phyloP scores from a whole-genome alignment of 1,140 invertebrate species.

The Drosophila arizonae region DNA sequence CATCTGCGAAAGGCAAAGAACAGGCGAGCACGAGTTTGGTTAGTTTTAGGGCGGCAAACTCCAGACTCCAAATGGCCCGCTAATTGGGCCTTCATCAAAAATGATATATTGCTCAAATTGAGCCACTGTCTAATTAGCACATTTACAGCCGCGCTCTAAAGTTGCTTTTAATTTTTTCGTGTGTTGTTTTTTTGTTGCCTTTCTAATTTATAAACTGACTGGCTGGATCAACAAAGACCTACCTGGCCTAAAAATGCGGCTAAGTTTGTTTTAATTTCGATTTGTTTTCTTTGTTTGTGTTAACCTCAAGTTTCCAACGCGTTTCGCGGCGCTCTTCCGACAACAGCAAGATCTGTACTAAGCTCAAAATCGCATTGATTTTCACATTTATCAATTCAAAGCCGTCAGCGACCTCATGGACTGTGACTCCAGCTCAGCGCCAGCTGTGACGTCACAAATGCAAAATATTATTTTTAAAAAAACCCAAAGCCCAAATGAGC shows the following conservation, averaged over 20 bases:
- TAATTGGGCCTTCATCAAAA: slow-evolving; percentile 43
- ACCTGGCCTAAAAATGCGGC: slow-evolving; percentile 49
- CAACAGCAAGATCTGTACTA: slow-evolving; percentile 71
- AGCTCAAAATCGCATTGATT: slow-evolving; percentile 62
- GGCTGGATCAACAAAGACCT: slow-evolving; percentile 36
- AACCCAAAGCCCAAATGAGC: slow-evolving; percentile 57
- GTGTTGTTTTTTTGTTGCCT: slow-evolving; percentile 40
- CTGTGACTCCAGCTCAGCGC: slow-evolving; percentile 23
- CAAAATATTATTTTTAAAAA: slow-evolving; percentile 20
- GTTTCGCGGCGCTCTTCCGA: slow-evolving; percentile 37
- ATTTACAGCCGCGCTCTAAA: slow-evolving; percentile 15
- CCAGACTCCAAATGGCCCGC: slow-evolving; percentile 15
- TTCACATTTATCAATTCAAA: slow-evolving; percentile 74
- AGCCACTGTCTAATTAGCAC: slow-evolving; percentile 40
- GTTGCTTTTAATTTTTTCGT: slow-evolving; percentile 32
- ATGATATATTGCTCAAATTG: slow-evolving; percentile 9
- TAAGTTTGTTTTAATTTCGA: slow-evolving; percentile 12
- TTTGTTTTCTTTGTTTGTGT: slow-evolving; percentile 33
- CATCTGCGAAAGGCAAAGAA: slow-evolving; percentile 86
- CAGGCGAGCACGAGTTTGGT: slow-evolving; percentile 8
- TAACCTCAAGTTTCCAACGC: slow-evolving; percentile 62
- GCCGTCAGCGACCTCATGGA: slow-evolving; percentile 13
- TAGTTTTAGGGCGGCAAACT: slow-evolving; percentile 11
- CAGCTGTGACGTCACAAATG: slow-evolving; percentile 12
- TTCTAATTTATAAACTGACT: slow-evolving; percentile 62